These are phyloP conservation scores for Riparia riparia DNA, from an alignment of 2,113 vertebrate species.

Conservation along the genomic window DNA sequence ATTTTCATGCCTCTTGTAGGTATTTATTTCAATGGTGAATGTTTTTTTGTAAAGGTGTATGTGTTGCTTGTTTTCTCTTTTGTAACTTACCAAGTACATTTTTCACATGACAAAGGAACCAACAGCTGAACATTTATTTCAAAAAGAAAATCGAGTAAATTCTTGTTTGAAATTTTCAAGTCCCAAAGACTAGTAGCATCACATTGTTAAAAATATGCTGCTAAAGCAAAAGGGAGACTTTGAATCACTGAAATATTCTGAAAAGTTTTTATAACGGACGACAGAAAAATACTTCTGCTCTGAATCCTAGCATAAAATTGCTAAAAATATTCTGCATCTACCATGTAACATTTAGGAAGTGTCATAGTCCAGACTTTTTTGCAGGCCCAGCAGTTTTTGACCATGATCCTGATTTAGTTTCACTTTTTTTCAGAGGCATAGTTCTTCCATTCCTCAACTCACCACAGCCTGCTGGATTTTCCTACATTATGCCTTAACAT, in stretches of 20 bases:
- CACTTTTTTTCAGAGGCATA: neutral
- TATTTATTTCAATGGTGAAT: neutral
- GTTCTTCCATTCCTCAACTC: neutral
- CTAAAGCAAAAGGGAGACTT: neutral
- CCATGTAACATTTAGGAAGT: neutral
- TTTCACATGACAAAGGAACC: neutral
- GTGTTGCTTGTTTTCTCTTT: neutral
- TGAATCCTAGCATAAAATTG: neutral
- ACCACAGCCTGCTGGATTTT: neutral
- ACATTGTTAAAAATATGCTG: neutral
- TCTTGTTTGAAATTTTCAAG: neutral
- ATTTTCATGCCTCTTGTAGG: constrained; percentile 88
- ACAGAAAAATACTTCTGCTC: neutral
- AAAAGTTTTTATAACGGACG: neutral
- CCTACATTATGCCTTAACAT: neutral
- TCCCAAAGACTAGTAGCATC: neutral
- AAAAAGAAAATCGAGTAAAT: neutral
- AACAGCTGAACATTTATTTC: neutral
- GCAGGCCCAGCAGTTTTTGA: neutral
- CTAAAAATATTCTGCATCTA: neutral
- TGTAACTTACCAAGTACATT: neutral
- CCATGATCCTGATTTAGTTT: neutral
- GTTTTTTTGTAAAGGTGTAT: neutral
- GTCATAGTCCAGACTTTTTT: neutral
- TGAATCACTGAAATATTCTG: neutral